A percentile compares a stretch with the other conserved stretches of the same genome.
Conservation (phyloP, 2,797 vertebrate genomes). For the Pangasius larnaudii region DNA sequence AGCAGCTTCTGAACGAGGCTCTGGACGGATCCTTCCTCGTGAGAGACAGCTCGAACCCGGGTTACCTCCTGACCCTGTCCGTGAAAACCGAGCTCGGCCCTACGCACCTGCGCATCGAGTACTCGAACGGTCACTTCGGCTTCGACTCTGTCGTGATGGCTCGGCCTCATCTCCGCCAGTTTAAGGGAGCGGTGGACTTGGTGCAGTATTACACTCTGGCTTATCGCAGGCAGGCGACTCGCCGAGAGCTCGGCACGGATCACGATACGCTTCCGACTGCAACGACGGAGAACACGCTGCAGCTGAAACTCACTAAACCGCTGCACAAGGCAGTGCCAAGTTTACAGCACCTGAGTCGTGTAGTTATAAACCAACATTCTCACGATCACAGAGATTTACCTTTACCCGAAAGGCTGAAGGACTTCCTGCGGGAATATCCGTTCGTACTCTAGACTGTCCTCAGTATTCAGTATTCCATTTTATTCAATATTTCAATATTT, state of each 20-base stretch:
- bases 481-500: neutral
- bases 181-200: conserved; percentile 59
- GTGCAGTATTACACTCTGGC: conserved; percentile 59
- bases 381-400: conserved; percentile 49
- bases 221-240: conserved; percentile 26
- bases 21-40: conserved; percentile 62
- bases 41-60: conserved; percentile 60
- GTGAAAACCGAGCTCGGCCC: conserved; percentile 62
- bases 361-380: conserved; percentile 59
- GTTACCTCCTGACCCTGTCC: conserved; percentile 60
- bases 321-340: conserved; percentile 46
- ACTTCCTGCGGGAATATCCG: conserved; percentile 61
- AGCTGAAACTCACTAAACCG: conserved; percentile 59
- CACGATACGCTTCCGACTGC: neutral
- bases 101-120: conserved; percentile 64
- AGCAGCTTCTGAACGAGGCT: conserved; percentile 51
- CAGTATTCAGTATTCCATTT: neutral
- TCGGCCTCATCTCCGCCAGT: conserved; percentile 57
- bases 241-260: neutral
- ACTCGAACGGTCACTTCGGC: conserved; percentile 53
- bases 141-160: conserved; percentile 62
- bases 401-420: conserved; percentile 56
- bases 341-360: conserved; percentile 62
- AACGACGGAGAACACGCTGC: conserved; percentile 42
- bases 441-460: conserved; percentile 53